Conservation (phyloP, 2,113 vertebrate species). For the Oreochromis niloticus region DNA sequence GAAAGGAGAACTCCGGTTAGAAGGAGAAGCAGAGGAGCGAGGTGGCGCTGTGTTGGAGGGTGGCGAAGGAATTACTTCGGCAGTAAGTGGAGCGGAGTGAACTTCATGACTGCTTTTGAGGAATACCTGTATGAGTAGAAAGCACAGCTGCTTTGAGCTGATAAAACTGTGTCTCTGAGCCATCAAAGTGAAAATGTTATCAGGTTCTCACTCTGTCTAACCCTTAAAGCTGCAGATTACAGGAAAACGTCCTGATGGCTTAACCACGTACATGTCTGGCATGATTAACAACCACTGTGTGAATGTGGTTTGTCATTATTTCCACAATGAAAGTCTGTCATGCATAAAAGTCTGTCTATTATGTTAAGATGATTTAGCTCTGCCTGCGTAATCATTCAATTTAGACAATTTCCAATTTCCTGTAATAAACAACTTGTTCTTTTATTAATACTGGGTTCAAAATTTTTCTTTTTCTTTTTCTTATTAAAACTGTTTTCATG, state of each 20-base stretch:
- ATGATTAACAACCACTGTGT: neutral
- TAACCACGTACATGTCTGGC: neutral
- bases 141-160: neutral
- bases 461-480: neutral
- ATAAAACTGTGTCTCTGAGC: neutral
- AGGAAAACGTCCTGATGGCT: neutral
- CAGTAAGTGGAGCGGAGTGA: neutral
- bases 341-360: neutral
- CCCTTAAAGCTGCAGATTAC: neutral
- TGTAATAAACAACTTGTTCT: neutral
- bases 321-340: neutral
- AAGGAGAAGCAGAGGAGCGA: neutral
- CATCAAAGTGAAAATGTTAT: neutral
- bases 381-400: neutral
- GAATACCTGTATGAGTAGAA: constrained; percentile 22
- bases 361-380: neutral
- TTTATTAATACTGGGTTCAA: neutral
- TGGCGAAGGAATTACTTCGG: neutral
- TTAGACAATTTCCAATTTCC: neutral
- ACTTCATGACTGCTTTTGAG: neutral
- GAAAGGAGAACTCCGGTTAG: constrained; percentile 13
- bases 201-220: neutral
- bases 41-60: neutral
- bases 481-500: neutral
- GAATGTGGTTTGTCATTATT: neutral